Base-by-base conservation (phyloP, 2,113 vertebrate species). In the Trinectes maculatus region DNA sequence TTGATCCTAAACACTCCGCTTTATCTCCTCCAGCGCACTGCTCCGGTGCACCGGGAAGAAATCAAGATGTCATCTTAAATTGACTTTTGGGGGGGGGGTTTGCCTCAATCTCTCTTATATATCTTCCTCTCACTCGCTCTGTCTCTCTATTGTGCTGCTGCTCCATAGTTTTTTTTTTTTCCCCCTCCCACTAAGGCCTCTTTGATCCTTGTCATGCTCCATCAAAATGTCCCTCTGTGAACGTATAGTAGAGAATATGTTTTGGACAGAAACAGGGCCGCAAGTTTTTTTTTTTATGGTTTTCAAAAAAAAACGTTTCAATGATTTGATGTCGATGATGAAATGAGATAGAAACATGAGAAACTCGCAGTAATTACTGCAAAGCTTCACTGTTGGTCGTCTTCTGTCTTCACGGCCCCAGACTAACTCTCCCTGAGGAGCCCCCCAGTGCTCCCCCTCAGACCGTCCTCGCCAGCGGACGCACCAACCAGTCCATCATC, bases 401-500 rank as follows among this genome's bases (percentile, higher is more conserved):
- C 51, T 15, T 53, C 8, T 71, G 66, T 74, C 47, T 16, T 47
- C 33, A 25, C 29, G n/a, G 15, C 34, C 19, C 0, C 71, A 99
- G 98, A 70, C 89, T 99, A 40, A 96, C 94, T 31, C 94, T 99
- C 42, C 97, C 98, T 0, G 98, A 99, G 71, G 97, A 98, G 84
- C 98, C 98, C 0, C 98, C 98, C 70, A 98, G 95, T 0, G 96
- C 96, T 0, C 95, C 97, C 3, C 98, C 98, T 0, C 96, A 99
- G 91, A 98, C 96, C 0, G 96, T 99, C 83, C 96, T 99, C 0
- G 96, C 97, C 66, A 98, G 95, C 0, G 97, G 97, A 74, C 94
- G 96, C 73, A 99, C 98, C 85, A 99, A 99, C 92, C 97, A 98
- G 81, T 99, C 97, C 84, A 99, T 99, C 89, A 96, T 98, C 95